Evolutionary conservation across 2,113 vertebrate genomes (phyloP).

Genomic region (Eublepharis macularius): DNA sequence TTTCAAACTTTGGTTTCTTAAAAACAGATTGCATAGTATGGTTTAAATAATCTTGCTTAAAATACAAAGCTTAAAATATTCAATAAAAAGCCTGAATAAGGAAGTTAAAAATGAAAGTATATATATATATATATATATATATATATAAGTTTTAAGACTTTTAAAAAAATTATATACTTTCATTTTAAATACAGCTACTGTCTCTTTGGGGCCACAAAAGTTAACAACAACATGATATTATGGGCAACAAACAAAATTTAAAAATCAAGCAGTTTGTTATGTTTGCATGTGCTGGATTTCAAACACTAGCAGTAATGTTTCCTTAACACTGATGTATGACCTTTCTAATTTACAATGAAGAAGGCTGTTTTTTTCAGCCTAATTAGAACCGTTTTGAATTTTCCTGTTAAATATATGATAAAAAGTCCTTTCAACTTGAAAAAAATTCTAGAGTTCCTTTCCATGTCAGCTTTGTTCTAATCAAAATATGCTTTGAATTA

Average conservation of each 20-base stretch:
- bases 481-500: conserved; percentile 85
- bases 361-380: conserved; percentile 78
- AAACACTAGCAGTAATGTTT: conserved; percentile 77
- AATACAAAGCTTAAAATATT: background rate
- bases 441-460: conserved; percentile 75
- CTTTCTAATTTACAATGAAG: conserved; percentile 78
- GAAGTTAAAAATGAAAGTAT: no score
- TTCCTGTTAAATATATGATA: conserved; percentile 81
- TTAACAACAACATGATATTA: background rate
- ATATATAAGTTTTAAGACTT: background rate
- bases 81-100: background rate
- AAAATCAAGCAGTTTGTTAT: conserved; percentile 68
- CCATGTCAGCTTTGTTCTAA: conserved; percentile 80
- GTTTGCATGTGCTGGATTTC: conserved; percentile 78
- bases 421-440: conserved; percentile 81
- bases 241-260: background rate
- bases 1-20: background rate
- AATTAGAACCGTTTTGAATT: conserved; percentile 85
- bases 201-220: background rate
- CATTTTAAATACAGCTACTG: background rate
- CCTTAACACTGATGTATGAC: conserved; percentile 79
- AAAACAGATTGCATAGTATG: background rate
- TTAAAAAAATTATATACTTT: background rate
- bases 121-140: no score
- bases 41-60: background rate